phyloP scores from a whole-genome alignment of 2,797 vertebrate genomes.

The Hyperoplus lanceolatus region DNA sequence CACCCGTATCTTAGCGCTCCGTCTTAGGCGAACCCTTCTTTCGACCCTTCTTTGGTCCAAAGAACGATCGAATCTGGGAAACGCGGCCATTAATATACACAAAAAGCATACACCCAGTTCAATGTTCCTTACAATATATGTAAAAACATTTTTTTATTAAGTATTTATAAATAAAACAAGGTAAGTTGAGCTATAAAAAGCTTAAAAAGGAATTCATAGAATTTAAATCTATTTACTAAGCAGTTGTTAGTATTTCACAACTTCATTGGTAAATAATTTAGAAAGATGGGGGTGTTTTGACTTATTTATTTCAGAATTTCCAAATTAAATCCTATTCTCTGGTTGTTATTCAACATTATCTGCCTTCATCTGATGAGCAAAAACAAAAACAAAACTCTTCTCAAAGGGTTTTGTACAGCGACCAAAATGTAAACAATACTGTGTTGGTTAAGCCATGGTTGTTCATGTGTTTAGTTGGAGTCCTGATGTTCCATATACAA shows the following conservation, averaged over 20 bases:
- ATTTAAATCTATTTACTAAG: not conserved
- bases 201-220: not conserved
- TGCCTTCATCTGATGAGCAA: not conserved
- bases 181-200: not conserved
- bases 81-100: not conserved
- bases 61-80: no score
- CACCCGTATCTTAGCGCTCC: no score
- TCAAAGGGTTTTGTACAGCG: not conserved
- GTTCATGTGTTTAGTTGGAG: slow-evolving; percentile 2
- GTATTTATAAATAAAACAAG: not conserved
- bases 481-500: not conserved
- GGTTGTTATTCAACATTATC: not conserved
- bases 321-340: no score
- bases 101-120: not conserved
- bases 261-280: not conserved
- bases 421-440: not conserved
- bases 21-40: no score
- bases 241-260: not conserved
- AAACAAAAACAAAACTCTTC: not conserved
- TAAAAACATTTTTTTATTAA: not conserved
- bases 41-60: no score
- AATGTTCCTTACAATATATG: not conserved
- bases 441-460: not conserved
- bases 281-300: not conserved
- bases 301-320: no score